Evolutionary conservation across 2,888 invertebrate species (phyloP), one percentile per base, ranked within the genome.

Genomic region (Neoaliturus tenellus): DNA sequence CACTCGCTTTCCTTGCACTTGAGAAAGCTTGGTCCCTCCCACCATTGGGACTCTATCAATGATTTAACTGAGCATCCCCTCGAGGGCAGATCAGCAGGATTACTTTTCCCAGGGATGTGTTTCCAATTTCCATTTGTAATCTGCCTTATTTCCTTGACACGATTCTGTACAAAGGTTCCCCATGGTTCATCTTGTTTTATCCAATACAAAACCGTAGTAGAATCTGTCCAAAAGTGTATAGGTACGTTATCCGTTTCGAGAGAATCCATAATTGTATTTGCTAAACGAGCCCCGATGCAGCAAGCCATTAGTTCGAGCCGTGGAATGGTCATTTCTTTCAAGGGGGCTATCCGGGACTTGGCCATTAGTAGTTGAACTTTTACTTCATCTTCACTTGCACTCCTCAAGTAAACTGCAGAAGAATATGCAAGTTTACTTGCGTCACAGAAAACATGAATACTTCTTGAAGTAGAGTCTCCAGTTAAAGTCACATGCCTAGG

Each of bases 251-350:
- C 31, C 3, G 20, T 20, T 17, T 8, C 20, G 44, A 41, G 4
- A 41, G 5, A 17, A 75, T 41, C 2, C 20, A 14, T 20, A 17
- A n/a, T 20, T 48, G 4, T n/a, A n/a, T n/a, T 17, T 81, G 88
- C 73, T 0, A 85, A 86, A 28, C 85, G 86, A 67, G 20, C 14
- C 55, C 8, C 0, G 80, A 31, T 39, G 31, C 71, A 20, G 89
- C 87, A 17, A 86, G 81, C 88, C 31, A 89, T 58, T 51, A 89
- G 81, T 83, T 89, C 88, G n/a, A 89, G 78, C 23, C 89, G 80
- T 3, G 89, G 88, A 39, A 89, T 89, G 0, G 88, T 88, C 6
- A 35, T 35, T 25, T 84, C 80, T 12, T 62, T 67, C 69, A 39
- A n/a, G 0, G 88, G 88, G n/a, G 88, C 86, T 23, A 89, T 86